phyloP scores from a whole-genome alignment of 2,888 invertebrate genomes.

The Slavum lentiscoides region DNA sequence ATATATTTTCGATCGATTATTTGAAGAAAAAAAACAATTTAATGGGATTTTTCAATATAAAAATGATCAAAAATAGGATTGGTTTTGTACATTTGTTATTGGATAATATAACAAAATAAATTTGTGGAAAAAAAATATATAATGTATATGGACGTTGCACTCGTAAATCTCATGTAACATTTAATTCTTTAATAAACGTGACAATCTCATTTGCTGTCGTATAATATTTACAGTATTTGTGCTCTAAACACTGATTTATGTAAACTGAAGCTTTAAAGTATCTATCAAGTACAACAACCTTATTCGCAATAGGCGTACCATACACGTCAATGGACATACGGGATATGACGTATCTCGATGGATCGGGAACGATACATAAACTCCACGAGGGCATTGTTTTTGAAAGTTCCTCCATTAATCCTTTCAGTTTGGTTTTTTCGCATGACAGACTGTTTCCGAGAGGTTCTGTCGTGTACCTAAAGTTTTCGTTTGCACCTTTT shows the following conservation, averaged over 20 bases:
- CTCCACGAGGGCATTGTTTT: slow-evolving; percentile 54
- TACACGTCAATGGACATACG: slow-evolving; percentile 50
- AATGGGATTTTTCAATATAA: too few relatives aligned
- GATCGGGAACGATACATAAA: slow-evolving; percentile 51
- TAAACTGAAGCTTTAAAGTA: slow-evolving; percentile 54
- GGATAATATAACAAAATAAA: not conserved
- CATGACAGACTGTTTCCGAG: not conserved
- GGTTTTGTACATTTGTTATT: too few relatives aligned
- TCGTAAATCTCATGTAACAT: not conserved
- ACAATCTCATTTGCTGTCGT: slow-evolving; percentile 48
- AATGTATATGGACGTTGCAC: not conserved
- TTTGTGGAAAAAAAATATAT: not conserved
- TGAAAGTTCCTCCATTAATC: slow-evolving; percentile 52
- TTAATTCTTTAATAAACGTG: slow-evolving; percentile 48
- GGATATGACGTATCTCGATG: slow-evolving; percentile 52
- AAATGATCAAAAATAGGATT: too few relatives aligned
- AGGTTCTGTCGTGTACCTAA: not conserved
- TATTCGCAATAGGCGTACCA: slow-evolving; percentile 52
- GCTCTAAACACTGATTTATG: slow-evolving; percentile 50
- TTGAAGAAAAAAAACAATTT: too few relatives aligned
- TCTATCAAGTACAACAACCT: slow-evolving; percentile 53
- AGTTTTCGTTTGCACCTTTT: not conserved
- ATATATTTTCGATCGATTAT: too few relatives aligned
- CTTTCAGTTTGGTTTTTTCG: slow-evolving; percentile 33
- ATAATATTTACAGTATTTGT: slow-evolving; percentile 53